A percentile compares a stretch with the other conserved stretches of the same genome.
These are phyloP conservation scores for Luscinia megarhynchos DNA, from an alignment of 2,797 vertebrate genomes.

Conservation along the genomic window DNA sequence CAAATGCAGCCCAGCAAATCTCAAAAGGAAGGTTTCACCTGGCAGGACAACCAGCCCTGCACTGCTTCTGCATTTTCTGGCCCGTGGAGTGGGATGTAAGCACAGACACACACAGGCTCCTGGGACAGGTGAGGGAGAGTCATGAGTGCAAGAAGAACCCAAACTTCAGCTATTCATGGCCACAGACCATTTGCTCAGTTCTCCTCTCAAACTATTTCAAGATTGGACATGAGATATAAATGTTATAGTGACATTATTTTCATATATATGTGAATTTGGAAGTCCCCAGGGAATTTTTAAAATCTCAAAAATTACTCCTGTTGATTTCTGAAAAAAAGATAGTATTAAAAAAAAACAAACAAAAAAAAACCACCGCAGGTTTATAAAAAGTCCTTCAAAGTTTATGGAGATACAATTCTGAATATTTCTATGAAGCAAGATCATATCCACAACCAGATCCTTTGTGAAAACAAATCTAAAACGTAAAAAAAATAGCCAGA, in stretches of 20 bases:
- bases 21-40: background rate
- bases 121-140: background rate
- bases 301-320: background rate
- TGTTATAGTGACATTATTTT: background rate
- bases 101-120: background rate
- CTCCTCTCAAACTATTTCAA: background rate
- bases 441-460: accelerated
- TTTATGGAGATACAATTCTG: background rate
- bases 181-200: background rate
- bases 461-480: background rate
- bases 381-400: background rate
- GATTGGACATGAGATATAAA: background rate
- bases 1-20: background rate
- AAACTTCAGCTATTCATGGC: background rate
- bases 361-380: accelerated
- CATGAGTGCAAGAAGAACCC: background rate
- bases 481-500: background rate
- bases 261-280: background rate
- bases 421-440: background rate
- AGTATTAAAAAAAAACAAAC: background rate
- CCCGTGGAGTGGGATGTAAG: accelerated
- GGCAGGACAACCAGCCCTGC: accelerated
- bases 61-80: background rate
- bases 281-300: background rate
- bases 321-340: background rate